These are phyloP conservation scores for Galaxea fascicularis DNA, from an alignment of 92 coral and sea anemone species.

Conservation along the genomic window DNA sequence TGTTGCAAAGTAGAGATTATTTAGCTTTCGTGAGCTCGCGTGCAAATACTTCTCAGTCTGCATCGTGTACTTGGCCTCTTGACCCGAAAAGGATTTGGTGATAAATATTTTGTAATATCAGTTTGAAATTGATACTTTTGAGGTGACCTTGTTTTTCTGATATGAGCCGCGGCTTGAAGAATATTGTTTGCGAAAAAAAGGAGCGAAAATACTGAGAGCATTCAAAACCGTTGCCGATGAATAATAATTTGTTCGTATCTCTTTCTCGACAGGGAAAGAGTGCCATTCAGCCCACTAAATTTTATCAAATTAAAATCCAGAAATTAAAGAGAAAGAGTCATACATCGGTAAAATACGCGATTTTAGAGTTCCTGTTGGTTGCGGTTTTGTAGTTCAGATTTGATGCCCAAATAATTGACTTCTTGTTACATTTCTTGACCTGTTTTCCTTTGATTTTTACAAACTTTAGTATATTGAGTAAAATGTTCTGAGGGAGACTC, in stretches of 20 bases:
- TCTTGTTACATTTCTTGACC: constrained; percentile 19
- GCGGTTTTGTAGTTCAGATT: neutral
- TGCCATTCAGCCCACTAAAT: neutral
- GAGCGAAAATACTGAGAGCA: neutral
- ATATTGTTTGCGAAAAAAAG: neutral
- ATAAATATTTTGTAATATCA: constrained; percentile 19
- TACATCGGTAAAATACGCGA: neutral
- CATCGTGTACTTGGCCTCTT: constrained; percentile 1
- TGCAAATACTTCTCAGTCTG: constrained; percentile 14
- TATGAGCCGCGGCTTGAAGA: neutral
- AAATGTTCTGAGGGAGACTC: no score
- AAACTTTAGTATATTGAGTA: neutral
- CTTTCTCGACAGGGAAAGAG: no score
- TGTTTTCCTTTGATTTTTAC: neutral
- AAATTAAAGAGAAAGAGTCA: neutral
- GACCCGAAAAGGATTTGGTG: constrained; percentile 13
- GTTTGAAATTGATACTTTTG: constrained; percentile 23
- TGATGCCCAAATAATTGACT: neutral
- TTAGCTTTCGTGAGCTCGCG: constrained; percentile 34
- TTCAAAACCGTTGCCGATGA: no score
- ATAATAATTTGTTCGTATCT: no score
- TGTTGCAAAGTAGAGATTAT: neutral
- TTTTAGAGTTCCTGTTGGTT: neutral
- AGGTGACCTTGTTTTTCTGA: neutral
- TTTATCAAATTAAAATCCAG: neutral